phyloP scores from a whole-genome alignment of 2,113 vertebrate species.

The Diphyllodes magnificus region DNA sequence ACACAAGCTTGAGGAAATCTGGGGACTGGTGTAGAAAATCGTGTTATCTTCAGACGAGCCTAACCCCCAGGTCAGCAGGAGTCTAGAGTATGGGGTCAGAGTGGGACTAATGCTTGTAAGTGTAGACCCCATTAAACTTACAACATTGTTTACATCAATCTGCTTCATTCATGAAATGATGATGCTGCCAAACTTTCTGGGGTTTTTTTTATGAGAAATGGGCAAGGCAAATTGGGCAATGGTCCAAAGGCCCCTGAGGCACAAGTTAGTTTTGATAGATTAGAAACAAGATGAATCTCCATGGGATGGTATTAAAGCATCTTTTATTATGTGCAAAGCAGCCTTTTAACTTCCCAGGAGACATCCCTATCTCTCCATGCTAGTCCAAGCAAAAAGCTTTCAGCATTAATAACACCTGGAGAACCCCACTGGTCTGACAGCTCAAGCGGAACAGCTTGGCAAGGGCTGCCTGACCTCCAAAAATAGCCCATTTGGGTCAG shows the following conservation, averaged over 20 bases:
- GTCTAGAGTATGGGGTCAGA: slow-evolving; percentile 39
- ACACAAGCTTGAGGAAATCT: slow-evolving; percentile 25
- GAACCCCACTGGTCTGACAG: background rate
- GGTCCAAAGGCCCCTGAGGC: slow-evolving; percentile 2
- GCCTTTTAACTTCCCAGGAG: slow-evolving; percentile 47
- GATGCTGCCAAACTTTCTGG: slow-evolving; percentile 7
- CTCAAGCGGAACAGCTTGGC: background rate
- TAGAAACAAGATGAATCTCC: slow-evolving; percentile 47
- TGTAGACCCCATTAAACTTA: slow-evolving; percentile 34
- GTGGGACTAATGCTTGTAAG: slow-evolving; percentile 34
- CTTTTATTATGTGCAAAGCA: slow-evolving; percentile 41
- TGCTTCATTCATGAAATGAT: slow-evolving; percentile 50
- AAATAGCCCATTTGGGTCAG: background rate
- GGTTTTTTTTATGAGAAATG: background rate
- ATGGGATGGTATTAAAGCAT: slow-evolving; percentile 4
- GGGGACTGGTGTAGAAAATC: background rate
- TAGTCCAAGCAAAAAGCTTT: slow-evolving; percentile 59
- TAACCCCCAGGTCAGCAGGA: slow-evolving; percentile 41
- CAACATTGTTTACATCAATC: background rate
- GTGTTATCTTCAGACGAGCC: slow-evolving; percentile 46
- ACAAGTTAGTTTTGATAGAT: slow-evolving; percentile 50
- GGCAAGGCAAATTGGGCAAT: slow-evolving; percentile 18
- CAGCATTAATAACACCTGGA: slow-evolving; percentile 58
- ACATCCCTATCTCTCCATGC: slow-evolving; percentile 13
- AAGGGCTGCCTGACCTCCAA: background rate